Conservation (phyloP, 2,113 vertebrate genomes). For the Lathamus discolor region DNA sequence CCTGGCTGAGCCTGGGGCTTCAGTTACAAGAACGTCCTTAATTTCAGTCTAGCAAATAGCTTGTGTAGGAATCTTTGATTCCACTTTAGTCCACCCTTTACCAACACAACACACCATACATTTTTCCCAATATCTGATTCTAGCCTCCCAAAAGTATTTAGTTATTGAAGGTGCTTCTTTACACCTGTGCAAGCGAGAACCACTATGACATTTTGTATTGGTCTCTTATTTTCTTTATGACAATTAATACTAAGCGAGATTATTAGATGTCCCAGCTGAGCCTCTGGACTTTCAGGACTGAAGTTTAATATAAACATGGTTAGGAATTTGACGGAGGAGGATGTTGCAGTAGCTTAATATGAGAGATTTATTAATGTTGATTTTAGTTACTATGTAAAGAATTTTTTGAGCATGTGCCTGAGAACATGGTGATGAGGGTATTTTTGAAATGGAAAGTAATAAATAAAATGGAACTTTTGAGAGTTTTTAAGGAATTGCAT, state of each 20-base stretch:
- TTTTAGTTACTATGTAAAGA: conserved; percentile 43
- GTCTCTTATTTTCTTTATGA: background rate
- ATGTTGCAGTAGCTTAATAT: conserved; percentile 29
- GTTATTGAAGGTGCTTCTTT: background rate
- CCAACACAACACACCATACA: background rate
- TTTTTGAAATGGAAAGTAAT: conserved; percentile 38
- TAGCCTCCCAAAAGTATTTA: background rate
- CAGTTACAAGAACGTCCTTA: background rate
- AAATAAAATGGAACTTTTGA: conserved; percentile 9
- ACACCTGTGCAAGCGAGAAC: background rate
- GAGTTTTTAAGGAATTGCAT: background rate
- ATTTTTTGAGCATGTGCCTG: conserved; percentile 37
- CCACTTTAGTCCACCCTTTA: background rate
- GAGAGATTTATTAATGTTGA: conserved; percentile 32
- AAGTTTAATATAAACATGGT: conserved; percentile 8
- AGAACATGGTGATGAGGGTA: conserved; percentile 21
- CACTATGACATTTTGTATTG: fast-evolving
- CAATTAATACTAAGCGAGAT: background rate
- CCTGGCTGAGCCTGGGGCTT: background rate
- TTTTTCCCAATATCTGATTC: background rate
- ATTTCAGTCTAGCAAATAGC: background rate
- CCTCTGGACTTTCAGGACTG: background rate
- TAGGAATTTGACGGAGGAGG: conserved; percentile 45
- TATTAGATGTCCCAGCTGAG: background rate
- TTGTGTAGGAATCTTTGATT: background rate